Evolutionary conservation across 2,888 invertebrate species (phyloP), one percentile per base, ranked within the genome.

Genomic region (Bibio marci): DNA sequence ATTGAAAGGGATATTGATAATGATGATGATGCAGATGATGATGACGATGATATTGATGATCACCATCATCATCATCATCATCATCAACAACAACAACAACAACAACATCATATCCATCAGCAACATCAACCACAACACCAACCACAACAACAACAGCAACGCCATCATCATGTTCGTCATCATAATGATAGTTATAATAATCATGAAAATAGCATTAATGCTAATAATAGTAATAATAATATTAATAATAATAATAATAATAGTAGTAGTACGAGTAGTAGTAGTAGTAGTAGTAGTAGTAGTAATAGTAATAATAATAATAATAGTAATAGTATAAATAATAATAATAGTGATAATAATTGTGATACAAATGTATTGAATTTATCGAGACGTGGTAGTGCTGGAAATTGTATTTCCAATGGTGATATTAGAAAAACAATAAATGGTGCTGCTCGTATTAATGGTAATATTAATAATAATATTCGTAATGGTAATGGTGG

Each of bases 301-400:
- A 30, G 4, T n/a, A 8, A 10, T 17, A 19, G n/a, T 27, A 28
- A n/a, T 30, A 30, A 37, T 30, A 19, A 27, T 7, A 30, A 37
- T 11, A 7, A 30, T 10, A 19, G 1, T 63, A 17, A 1, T 63
- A 17, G 22, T 3, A 17, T 28, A 4, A 33, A 32, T n/a, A 26
- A 31, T 13, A 15, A 14, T 32, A 14, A 17, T 5, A 14, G 14
- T 14, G 13, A 32, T 17, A 3, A 32, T 17, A 7, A 32, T 22
- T 8, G 8, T 22, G 32, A 74, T 30, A 34, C 39, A 22, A 39
- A 76, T 45, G 82, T 80, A 2, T 64, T 82, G 43, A 83, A 82
- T 59, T 63, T 83, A 36, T 81, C 79, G 2, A 64, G 73, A 47
- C 66, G 69, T 41, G 67, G 71, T 11, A 37, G 39, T 27, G 39